phyloP scores from a whole-genome alignment of 2,797 vertebrate genomes.

The Danio jaintianensis region DNA sequence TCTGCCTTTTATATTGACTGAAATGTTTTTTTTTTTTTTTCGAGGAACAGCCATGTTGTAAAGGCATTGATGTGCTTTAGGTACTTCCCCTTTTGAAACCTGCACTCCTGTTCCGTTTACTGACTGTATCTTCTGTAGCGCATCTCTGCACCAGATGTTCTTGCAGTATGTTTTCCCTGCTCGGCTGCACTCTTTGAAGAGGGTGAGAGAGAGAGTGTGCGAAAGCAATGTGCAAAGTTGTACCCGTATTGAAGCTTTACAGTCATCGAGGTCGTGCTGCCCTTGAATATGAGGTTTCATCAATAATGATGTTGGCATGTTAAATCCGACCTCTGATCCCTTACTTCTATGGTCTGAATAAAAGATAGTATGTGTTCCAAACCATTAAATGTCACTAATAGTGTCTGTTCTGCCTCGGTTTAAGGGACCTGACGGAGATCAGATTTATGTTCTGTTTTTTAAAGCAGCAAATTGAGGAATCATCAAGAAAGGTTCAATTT shows the following conservation, averaged over 20 bases:
- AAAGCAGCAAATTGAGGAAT: neutral
- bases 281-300: slow-evolving; percentile 36
- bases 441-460: neutral
- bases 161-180: slow-evolving; percentile 73
- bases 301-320: slow-evolving; percentile 10
- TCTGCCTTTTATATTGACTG: neutral
- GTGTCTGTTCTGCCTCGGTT: neutral
- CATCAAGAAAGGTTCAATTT: neutral
- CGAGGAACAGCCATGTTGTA: neutral
- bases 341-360: neutral
- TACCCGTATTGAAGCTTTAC: slow-evolving; percentile 16
- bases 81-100: slow-evolving; percentile 25
- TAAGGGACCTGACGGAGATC: slow-evolving; percentile 28
- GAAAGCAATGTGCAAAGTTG: slow-evolving; percentile 3
- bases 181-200: slow-evolving; percentile 71
- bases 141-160: slow-evolving; percentile 72
- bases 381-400: slow-evolving; percentile 3
- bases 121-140: slow-evolving; percentile 47
- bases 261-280: slow-evolving; percentile 13
- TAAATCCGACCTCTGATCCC: slow-evolving; percentile 27
- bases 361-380: neutral
- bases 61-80: slow-evolving; percentile 21
- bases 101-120: slow-evolving; percentile 29
- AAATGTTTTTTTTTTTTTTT: neutral
- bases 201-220: slow-evolving; percentile 43